Base-by-base conservation (phyloP, 2,113 vertebrate genomes). In the Calonectris borealis region DNA sequence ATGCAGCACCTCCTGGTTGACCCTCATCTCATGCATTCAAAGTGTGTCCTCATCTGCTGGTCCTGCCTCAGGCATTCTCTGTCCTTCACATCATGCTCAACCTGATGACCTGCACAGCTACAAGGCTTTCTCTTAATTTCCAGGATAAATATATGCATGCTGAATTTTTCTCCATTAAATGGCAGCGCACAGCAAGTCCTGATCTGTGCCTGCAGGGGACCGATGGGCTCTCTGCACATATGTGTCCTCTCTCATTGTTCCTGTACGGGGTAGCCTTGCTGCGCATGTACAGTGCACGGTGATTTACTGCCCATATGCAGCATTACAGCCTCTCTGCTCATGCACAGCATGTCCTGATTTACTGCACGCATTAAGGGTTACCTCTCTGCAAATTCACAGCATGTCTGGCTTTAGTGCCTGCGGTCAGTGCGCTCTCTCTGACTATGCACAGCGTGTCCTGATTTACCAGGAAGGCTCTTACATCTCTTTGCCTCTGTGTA, bases 261-360 rank as follows among this genome's bases (percentile, higher is more conserved):
- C 38, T 12, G 7, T 10, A 21, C 0, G 7, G 54, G 31, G 65
- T 32, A 27, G 48, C 64, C 85, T 72, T 26, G 72, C 61, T 71
- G 66, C 2, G 2, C 9, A 4, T 10, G 34, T 55, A 2, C 27
- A 4, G 36, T 0, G 12, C 2, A 0, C 52, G 20, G 57, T 49
- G 91, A 87, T 84, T 92, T 65, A 90, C 57, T 24, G 78, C 44
- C 52, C 2, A 0, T 20, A 12, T 1, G 16, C 60, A 44, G 79
- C 12, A 0, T 19, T 11, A 2, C 49, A 11, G 48, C 64, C 54
- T 46, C 42, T 51, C 75, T 25, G 36, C 7, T 20, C 78, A n/a
- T 57, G 77, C 82, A 62, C 48, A 26, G 60, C 8, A 0, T 25
- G 38, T 7, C 68, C n/a, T 65, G 79, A 71, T 71, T 55, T 84